These are phyloP conservation scores for Chloroceryle inda DNA, from an alignment of 2,797 vertebrate genomes.

Conservation along the genomic window DNA sequence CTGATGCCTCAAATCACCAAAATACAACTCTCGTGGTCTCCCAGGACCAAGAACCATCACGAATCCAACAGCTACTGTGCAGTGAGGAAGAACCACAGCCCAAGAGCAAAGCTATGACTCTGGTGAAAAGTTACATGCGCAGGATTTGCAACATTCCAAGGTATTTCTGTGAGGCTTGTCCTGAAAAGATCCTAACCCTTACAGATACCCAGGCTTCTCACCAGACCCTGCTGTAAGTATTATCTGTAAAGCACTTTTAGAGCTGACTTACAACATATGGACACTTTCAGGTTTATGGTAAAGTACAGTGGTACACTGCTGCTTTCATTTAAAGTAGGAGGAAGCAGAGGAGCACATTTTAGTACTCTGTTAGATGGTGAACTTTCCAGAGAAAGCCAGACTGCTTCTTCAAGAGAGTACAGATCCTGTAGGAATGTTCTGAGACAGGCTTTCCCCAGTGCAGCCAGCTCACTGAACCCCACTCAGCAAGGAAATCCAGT, in stretches of 20 bases:
- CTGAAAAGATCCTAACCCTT: background rate
- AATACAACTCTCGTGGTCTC: background rate
- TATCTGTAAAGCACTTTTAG: background rate
- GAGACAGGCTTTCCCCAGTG: accelerated
- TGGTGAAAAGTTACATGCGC: background rate
- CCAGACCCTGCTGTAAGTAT: background rate
- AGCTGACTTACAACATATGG: background rate
- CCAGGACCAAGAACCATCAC: background rate
- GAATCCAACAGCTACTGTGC: background rate
- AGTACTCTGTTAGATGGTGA: background rate
- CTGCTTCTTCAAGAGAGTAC: background rate
- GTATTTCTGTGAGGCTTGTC: background rate
- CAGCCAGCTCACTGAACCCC: background rate
- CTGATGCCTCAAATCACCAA: background rate
- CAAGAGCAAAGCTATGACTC: background rate
- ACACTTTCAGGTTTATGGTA: background rate
- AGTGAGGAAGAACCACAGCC: background rate
- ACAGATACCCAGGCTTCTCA: background rate
- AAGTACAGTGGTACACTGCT: background rate
- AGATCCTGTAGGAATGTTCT: background rate
- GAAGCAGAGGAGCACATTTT: background rate
- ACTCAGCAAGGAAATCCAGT: background rate
- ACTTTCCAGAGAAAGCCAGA: background rate
- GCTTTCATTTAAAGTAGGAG: background rate
- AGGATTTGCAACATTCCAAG: background rate